A percentile compares a stretch with the other conserved stretches of the same genome.
Conservation (phyloP, 1,140 invertebrate species). For the Dufourea novaeangliae region DNA sequence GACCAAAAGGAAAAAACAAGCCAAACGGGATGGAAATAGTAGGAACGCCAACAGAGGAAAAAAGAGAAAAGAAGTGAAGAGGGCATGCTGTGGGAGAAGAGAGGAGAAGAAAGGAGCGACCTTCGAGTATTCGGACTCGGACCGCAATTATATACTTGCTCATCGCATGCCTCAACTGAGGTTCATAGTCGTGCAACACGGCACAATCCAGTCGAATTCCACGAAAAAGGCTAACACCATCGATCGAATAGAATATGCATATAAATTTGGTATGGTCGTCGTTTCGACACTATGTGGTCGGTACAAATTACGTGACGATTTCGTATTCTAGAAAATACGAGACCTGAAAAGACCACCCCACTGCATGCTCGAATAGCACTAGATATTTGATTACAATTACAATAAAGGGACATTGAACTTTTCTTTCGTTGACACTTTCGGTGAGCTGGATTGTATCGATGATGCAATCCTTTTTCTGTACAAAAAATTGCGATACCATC, state of each 20-base stretch:
- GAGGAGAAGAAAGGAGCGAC: constrained; percentile 39
- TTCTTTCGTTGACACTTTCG: not conserved
- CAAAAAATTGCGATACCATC: not conserved
- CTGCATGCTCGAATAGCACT: not conserved
- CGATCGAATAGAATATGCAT: not conserved
- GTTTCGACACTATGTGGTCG: not conserved
- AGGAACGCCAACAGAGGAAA: not conserved
- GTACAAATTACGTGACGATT: not conserved
- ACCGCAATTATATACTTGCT: constrained; percentile 21
- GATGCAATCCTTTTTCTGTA: not conserved
- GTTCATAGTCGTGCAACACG: not conserved
- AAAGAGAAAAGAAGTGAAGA: not conserved
- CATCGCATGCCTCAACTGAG: not conserved
- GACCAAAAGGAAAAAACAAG: constrained; percentile 26
- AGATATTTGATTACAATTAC: not conserved
- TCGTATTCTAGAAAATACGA: not conserved
- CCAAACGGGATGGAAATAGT: not conserved
- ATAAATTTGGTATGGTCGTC: too few species aligned
- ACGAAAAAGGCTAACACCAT: not conserved
- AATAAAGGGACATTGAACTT: not conserved
- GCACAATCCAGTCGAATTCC: not conserved
- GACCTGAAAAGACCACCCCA: not conserved
- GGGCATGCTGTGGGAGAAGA: not conserved
- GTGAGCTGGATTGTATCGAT: not conserved
- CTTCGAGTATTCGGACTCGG: constrained; percentile 38